phyloP scores from a whole-genome alignment of 2,888 invertebrate species.

The Pheosia gnoma region DNA sequence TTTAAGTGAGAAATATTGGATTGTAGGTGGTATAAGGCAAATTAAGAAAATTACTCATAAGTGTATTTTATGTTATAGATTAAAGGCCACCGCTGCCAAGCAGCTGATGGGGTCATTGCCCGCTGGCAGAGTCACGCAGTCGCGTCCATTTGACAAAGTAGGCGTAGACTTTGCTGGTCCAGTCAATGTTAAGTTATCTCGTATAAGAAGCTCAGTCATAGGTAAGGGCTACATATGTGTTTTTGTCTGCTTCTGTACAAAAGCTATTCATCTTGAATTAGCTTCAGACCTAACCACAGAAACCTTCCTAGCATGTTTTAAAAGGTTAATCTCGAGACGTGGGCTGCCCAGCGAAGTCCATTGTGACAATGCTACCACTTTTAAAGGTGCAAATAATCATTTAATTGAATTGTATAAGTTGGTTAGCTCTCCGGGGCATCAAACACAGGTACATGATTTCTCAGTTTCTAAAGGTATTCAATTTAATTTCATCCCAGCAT shows the following conservation, averaged over 20 bases:
- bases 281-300: slow-evolving; percentile 19
- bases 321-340: slow-evolving; percentile 17
- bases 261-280: slow-evolving; percentile 20
- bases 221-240: slow-evolving; percentile 26
- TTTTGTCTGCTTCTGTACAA: slow-evolving; percentile 21
- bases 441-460: slow-evolving; percentile 8
- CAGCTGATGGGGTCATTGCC: slow-evolving; percentile 32
- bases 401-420: slow-evolving; percentile 14
- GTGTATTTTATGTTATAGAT: slow-evolving; percentile 28
- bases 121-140: slow-evolving; percentile 11
- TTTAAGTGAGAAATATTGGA: slow-evolving; percentile 23
- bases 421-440: slow-evolving; percentile 11
- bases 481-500: slow-evolving; percentile 11
- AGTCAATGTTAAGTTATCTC: slow-evolving; percentile 15
- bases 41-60: slow-evolving; percentile 27
- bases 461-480: slow-evolving; percentile 10
- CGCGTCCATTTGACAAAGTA: slow-evolving; percentile 15
- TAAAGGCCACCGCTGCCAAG: slow-evolving; percentile 17
- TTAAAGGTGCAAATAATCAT: slow-evolving; percentile 12
- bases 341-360: slow-evolving; percentile 18
- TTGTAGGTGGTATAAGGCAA: slow-evolving; percentile 22
- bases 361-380: slow-evolving; percentile 22
- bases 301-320: slow-evolving; percentile 16
- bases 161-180: slow-evolving; percentile 30
- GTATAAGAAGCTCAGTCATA: slow-evolving; percentile 14